phyloP scores from a whole-genome alignment of 1,140 invertebrate species.

The Limonius californicus region DNA sequence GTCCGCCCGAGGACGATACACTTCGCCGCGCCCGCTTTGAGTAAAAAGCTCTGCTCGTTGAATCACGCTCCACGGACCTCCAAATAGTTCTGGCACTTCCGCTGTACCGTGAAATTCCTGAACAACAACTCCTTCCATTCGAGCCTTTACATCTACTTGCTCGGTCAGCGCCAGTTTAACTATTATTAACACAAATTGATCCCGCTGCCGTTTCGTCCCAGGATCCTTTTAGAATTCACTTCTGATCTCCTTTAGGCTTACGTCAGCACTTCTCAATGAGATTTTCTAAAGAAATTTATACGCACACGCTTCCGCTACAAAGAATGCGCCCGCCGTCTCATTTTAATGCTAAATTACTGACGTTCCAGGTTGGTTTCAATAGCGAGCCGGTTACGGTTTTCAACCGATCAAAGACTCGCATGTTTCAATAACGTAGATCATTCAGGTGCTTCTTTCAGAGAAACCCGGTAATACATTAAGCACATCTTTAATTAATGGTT shows the following conservation, averaged over 20 bases:
- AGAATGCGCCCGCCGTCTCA: background rate
- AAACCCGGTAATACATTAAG: no score
- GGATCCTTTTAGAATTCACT: background rate
- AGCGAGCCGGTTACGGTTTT: no score
- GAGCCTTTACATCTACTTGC: background rate
- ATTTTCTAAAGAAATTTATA: background rate
- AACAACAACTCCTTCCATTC: constrained; percentile 4
- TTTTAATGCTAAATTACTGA: no score
- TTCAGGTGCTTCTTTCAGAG: no score
- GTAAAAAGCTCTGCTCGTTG: constrained; percentile 7
- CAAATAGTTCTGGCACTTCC: constrained; percentile 19
- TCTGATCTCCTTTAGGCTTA: background rate
- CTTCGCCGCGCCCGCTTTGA: constrained; percentile 8
- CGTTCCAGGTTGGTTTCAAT: no score
- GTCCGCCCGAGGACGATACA: constrained; percentile 9
- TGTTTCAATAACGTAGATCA: no score
- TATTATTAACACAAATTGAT: constrained; percentile 15
- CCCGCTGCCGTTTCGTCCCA: background rate
- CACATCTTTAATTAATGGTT: no score
- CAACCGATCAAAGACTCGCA: no score
- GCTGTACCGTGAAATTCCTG: constrained; percentile 16
- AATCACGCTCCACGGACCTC: constrained; percentile 12
- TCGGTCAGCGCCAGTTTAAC: constrained; percentile 11
- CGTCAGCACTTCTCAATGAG: background rate
- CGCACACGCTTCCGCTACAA: background rate